Percentiles rank a stretch among this genome's conserved stretches.
phyloP scores from a whole-genome alignment of 2,888 invertebrate species.

The Tenthredo scrophulariae region DNA sequence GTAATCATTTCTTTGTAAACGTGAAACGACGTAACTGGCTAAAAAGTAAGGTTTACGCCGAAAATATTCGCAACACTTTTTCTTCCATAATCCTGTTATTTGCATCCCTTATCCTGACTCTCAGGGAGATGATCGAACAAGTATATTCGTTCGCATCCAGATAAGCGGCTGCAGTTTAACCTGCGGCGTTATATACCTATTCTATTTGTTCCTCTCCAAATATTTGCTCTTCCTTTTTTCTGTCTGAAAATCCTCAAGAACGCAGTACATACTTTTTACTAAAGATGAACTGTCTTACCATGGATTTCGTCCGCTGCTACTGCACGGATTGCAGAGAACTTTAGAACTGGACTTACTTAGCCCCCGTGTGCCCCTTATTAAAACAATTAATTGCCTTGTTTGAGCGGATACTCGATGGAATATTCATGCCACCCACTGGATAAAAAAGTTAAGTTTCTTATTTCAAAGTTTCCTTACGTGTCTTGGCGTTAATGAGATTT shows the following conservation, averaged over 20 bases:
- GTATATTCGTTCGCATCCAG: background rate
- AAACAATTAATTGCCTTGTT: constrained; percentile 32
- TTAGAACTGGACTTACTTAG: background rate
- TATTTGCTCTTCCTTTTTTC: background rate
- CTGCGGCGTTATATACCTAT: background rate
- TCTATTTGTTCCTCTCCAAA: background rate
- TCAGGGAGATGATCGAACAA: background rate
- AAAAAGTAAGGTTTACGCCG: background rate
- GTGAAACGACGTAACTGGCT: background rate
- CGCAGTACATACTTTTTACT: background rate
- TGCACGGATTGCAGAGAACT: background rate
- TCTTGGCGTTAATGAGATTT: constrained; percentile 51
- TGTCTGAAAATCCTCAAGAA: background rate
- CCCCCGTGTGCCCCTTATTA: background rate
- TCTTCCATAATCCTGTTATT: background rate
- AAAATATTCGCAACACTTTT: background rate
- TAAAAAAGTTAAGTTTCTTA: constrained; percentile 38
- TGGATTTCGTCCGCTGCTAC: background rate
- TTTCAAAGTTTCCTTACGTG: constrained; percentile 44
- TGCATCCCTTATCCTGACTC: background rate
- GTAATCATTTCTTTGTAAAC: constrained; percentile 29
- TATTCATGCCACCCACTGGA: constrained; percentile 37
- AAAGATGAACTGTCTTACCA: background rate
- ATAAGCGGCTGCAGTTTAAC: too few species aligned
- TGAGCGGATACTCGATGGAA: constrained; percentile 20